Evolutionary conservation across 37 sponge, comb jelly and placozoan species (phyloP).

Genomic region (Cliona cf. orientalis): DNA sequence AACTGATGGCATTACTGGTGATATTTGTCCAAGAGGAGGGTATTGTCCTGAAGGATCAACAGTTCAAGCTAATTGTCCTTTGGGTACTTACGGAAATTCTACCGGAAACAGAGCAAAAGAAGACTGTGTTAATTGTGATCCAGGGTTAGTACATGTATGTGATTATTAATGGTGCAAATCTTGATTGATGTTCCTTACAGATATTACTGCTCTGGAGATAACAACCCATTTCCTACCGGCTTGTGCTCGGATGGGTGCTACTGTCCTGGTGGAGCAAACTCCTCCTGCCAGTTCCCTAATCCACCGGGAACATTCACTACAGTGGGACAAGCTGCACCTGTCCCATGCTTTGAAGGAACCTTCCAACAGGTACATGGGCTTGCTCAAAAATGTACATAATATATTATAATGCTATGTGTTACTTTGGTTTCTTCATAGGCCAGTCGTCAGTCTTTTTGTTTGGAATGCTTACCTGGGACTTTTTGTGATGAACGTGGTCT

Average conservation of each 20-base stretch:
- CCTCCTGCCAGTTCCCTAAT: slow-evolving; percentile 1
- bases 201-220: slow-evolving; percentile 12
- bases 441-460: slow-evolving; percentile 3
- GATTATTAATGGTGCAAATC: neutral
- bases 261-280: slow-evolving; percentile 10
- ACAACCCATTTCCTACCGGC: slow-evolving; percentile 5
- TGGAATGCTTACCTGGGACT: neutral
- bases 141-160: slow-evolving; percentile 5
- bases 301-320: slow-evolving; percentile 3
- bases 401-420: neutral
- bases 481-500: neutral
- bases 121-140: slow-evolving; percentile 10
- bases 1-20: slow-evolving; percentile 27
- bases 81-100: slow-evolving; percentile 16
- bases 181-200: neutral
- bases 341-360: neutral
- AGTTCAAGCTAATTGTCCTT: slow-evolving; percentile 13
- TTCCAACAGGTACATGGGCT: neutral
- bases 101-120: slow-evolving; percentile 8
- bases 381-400: neutral
- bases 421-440: neutral
- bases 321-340: neutral
- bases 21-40: slow-evolving; percentile 25
- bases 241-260: slow-evolving; percentile 1
- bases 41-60: slow-evolving; percentile 17